Evolutionary conservation across 2,113 vertebrate species (phyloP).

Genomic region (Clarias batrachus): DNA sequence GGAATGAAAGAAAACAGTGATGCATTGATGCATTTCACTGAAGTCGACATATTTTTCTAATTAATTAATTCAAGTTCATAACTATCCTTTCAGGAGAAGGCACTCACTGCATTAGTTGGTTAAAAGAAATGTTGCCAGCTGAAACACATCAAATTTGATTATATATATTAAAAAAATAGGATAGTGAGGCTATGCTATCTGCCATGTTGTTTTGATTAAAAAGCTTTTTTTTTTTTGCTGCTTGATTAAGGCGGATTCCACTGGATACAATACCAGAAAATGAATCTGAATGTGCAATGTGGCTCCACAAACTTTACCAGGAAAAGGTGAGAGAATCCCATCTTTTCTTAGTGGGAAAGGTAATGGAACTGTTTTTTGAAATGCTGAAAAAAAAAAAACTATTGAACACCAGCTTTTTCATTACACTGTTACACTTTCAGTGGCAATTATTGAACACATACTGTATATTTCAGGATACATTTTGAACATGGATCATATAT

Average conservation of each 20-base stretch:
- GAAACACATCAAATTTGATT: too few species aligned
- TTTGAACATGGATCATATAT: too few species aligned
- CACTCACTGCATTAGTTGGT: too few species aligned
- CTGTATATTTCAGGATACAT: too few species aligned
- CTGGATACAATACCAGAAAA: slow-evolving; percentile 86
- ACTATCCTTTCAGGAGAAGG: too few species aligned
- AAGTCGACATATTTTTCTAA: too few species aligned
- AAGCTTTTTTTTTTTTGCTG: background rate
- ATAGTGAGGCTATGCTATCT: background rate
- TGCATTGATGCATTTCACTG: too few species aligned
- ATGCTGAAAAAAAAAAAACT: background rate
- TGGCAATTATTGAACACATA: too few species aligned
- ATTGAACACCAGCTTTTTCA: background rate
- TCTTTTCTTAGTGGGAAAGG: background rate
- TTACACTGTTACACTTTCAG: background rate
- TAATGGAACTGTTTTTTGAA: background rate
- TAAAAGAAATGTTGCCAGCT: too few species aligned
- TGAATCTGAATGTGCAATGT: slow-evolving; percentile 81
- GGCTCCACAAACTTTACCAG: slow-evolving; percentile 95
- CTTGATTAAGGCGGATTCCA: slow-evolving; percentile 84
- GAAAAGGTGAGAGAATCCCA: slow-evolving; percentile 81
- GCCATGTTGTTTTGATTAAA: background rate
- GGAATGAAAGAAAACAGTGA: too few species aligned
- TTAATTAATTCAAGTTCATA: too few species aligned
- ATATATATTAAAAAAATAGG: background rate